Percentiles rank a stretch among this genome's conserved stretches.
Evolutionary conservation across 2,888 invertebrate species (phyloP).

Genomic region (Drosophila algonquin): DNA sequence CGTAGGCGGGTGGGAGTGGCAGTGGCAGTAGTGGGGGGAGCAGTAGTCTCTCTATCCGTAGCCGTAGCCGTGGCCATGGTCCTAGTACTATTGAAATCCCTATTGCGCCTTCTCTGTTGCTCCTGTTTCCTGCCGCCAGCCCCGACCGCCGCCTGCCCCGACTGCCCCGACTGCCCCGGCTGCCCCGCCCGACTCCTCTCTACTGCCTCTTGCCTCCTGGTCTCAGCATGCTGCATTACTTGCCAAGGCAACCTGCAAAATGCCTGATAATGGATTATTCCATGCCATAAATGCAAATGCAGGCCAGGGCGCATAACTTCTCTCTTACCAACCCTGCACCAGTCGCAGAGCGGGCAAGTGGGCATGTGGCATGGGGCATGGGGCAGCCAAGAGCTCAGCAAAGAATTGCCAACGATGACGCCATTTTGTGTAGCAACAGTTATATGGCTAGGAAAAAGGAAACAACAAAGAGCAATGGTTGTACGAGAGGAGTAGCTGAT

Average conservation of each 20-base stretch:
- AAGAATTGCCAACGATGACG: slow-evolving; percentile 54
- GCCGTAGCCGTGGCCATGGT: background rate
- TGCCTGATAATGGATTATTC: slow-evolving; percentile 78
- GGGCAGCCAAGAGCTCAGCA: slow-evolving; percentile 21
- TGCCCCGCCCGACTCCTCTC: background rate
- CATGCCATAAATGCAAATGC: slow-evolving; percentile 78
- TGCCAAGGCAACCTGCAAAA: slow-evolving; percentile 77
- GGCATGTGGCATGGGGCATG: too few relatives aligned
- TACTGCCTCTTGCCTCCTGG: slow-evolving; percentile 1
- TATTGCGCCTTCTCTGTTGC: slow-evolving; percentile 14
- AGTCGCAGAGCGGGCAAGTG: too few relatives aligned
- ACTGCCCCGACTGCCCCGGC: background rate
- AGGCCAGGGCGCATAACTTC: slow-evolving; percentile 50
- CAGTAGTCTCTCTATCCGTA: background rate
- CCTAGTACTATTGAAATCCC: slow-evolving; percentile 6
- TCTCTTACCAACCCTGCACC: slow-evolving; percentile 16
- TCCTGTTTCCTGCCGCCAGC: background rate
- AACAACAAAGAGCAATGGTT: slow-evolving; percentile 41
- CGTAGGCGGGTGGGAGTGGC: slow-evolving; percentile 6
- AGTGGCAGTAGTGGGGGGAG: background rate
- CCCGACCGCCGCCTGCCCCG: background rate
- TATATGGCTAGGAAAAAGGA: slow-evolving; percentile 48
- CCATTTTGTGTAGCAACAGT: slow-evolving; percentile 73
- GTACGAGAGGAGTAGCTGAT: slow-evolving; percentile 22
- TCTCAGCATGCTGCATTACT: slow-evolving; percentile 62